Percentiles rank a stretch among this genome's conserved stretches.
phyloP scores from a whole-genome alignment of 2,113 vertebrate genomes.

The Hemiprocne comata region DNA sequence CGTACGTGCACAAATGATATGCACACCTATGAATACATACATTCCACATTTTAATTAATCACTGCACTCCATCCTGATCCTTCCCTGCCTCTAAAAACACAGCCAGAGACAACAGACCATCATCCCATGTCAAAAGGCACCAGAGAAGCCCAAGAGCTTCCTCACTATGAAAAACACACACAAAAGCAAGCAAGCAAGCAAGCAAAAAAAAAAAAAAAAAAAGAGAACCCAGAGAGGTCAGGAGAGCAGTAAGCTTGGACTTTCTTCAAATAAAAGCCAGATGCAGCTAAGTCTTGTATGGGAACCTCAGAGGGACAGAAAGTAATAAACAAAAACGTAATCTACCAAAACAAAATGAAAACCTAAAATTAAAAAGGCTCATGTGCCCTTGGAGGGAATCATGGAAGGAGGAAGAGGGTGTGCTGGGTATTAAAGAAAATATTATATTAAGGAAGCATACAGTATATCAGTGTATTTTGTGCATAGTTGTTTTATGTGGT shows the following conservation, averaged over 20 bases:
- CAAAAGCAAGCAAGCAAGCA: neutral
- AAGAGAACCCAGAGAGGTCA: neutral
- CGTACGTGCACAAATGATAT: neutral
- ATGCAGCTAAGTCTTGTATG: constrained; percentile 31
- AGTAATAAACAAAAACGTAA: constrained; percentile 49
- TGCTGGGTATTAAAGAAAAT: neutral
- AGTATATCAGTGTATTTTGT: neutral
- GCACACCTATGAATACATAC: neutral
- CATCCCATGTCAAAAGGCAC: neutral
- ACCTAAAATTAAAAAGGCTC: constrained; percentile 20
- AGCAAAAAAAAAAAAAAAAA: neutral
- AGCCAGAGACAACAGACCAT: neutral
- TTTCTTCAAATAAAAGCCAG: constrained; percentile 53
- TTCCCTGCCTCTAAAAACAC: neutral
- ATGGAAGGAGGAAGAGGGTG: neutral
- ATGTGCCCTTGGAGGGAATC: neutral
- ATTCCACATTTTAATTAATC: neutral
- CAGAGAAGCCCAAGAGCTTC: neutral
- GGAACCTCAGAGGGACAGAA: constrained; percentile 51
- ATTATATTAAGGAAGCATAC: neutral
- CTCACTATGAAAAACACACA: neutral
- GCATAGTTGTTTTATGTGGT: neutral
- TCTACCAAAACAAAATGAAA: constrained; percentile 54
- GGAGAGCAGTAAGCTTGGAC: constrained; percentile 7
- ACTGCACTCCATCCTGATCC: neutral